Evolutionary conservation across 2,113 vertebrate species (phyloP), one percentile per base, ranked within the genome.

Genomic region (Seriola rivoliana): DNA sequence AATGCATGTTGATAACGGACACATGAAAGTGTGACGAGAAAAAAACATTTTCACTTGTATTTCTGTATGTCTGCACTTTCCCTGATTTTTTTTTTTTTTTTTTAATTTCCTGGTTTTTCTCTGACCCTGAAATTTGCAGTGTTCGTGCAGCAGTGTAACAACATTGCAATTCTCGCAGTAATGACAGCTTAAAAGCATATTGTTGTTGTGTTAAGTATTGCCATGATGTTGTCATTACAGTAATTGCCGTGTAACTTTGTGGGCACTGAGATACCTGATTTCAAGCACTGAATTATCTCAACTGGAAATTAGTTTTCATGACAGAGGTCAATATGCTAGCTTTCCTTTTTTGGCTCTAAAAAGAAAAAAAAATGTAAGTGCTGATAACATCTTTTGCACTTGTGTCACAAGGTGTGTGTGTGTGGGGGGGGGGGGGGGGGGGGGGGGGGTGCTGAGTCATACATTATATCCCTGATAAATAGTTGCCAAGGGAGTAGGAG

Each of bases 151-250:
- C 69, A 17, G 62, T 52, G 29, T 75, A 76, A 73, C 67, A 78
- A 84, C 73, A 81, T 23, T 66, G 81, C 71, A 82, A 69, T 75
- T 79, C 75, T 0, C 65, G 36, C 44, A 17, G 72, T 83, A 85
- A 91, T 78, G 69, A 79, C 76, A 67, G 78, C 73, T 81, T 85
- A 71, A 87, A 80, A 88, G 83, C 54, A 7, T 19, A 32, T 9
- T n/a, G 50, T 50, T 17, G 74, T 64, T 40, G 69, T 60, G 74
- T 73, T 75, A 78, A 80, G 68, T 63, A 16, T 52, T 8, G 44
- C 79, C 38, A 13, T 25, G 63, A 71, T 87, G 83, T 75, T 86
- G 75, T 85, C 86, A 90, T 89, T 88, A 85, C 82, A 25, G 80
- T 75, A 81, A 87, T 87, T 84, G 66, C 74, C 11, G 71, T 29